Percentiles rank a stretch among this genome's conserved stretches.
Conservation (phyloP, 30 jellyfish, hydroid and myxozoan genomes). For the Cassiopea andromeda region DNA sequence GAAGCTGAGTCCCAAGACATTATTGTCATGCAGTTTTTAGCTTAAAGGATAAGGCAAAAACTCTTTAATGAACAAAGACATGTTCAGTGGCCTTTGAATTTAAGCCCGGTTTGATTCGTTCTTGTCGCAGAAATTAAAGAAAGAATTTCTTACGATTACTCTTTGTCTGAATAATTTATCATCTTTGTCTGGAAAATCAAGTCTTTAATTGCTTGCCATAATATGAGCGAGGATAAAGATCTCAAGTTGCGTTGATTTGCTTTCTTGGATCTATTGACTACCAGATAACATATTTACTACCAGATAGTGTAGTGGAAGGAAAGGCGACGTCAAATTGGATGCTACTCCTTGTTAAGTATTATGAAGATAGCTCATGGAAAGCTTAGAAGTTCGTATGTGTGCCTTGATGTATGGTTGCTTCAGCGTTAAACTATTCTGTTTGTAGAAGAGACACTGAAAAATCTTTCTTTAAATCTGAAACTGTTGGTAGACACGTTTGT, state of each 20-base stretch:
- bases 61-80: not conserved
- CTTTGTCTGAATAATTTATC: not conserved
- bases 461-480: too few relatives aligned
- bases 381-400: too few relatives aligned
- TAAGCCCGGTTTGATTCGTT: not conserved
- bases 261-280: too few relatives aligned
- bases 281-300: not conserved
- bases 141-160: not conserved
- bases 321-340: too few relatives aligned
- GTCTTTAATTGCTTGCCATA: not conserved
- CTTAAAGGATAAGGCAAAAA: not conserved
- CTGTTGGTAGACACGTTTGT: too few relatives aligned
- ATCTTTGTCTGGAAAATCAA: not conserved
- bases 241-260: not conserved
- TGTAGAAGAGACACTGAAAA: too few relatives aligned
- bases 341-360: too few relatives aligned
- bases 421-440: too few relatives aligned
- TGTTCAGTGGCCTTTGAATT: not conserved
- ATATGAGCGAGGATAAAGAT: not conserved
- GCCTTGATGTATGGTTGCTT: too few relatives aligned
- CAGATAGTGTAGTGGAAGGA: too few relatives aligned
- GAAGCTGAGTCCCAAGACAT: not conserved
- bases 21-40: too few relatives aligned
- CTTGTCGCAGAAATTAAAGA: not conserved
- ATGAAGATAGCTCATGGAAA: too few relatives aligned